A percentile compares a stretch with the other conserved stretches of the same genome.
Conservation (phyloP, 2,888 invertebrate genomes). For the Escarpia spicata region DNA sequence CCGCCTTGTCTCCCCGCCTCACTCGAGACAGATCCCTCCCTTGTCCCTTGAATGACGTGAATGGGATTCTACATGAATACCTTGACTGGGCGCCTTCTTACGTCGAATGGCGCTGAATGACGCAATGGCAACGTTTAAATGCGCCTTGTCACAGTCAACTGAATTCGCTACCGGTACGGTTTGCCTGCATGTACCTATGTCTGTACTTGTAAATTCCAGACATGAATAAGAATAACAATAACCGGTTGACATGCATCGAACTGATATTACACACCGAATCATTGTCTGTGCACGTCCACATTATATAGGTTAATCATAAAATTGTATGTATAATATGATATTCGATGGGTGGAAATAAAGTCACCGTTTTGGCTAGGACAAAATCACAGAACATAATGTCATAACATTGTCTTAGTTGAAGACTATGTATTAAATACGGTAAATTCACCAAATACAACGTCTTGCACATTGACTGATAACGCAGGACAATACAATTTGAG, state of each 20-base stretch:
- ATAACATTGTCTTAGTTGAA: too few relatives aligned
- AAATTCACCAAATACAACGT: too few relatives aligned
- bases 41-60: neutral
- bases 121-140: neutral
- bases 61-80: neutral
- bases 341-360: too few relatives aligned
- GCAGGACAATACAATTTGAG: too few relatives aligned
- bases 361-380: too few relatives aligned
- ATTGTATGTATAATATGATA: too few relatives aligned
- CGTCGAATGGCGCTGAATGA: neutral
- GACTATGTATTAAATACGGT: too few relatives aligned
- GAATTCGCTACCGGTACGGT: neutral
- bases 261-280: neutral
- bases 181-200: too few relatives aligned
- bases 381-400: too few relatives aligned
- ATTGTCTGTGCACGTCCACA: neutral
- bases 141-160: neutral
- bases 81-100: slow-evolving; percentile 13
- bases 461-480: too few relatives aligned
- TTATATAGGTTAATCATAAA: neutral
- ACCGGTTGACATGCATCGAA: neutral
- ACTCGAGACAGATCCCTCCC: neutral
- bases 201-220: neutral
- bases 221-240: neutral
- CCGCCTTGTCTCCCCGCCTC: neutral